Conservation (phyloP, 2,113 vertebrate genomes). For the Bombycilla garrulus region DNA sequence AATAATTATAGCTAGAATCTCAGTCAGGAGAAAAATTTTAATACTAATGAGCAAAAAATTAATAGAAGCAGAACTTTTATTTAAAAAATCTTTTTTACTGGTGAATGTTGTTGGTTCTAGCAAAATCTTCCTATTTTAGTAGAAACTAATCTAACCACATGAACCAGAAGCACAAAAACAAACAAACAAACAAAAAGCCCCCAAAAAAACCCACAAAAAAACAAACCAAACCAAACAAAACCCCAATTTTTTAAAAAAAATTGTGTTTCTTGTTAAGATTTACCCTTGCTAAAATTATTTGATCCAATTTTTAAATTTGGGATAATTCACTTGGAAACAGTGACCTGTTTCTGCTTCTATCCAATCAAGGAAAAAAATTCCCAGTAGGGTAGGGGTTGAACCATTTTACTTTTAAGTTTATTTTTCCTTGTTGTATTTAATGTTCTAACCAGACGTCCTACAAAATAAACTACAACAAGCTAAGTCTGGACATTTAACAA, state of each 20-base stretch:
- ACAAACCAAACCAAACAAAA: neutral
- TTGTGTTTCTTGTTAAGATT: neutral
- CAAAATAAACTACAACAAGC: constrained; percentile 66
- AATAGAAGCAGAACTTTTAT: neutral
- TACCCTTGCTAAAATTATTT: neutral
- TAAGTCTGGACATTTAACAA: constrained; percentile 68
- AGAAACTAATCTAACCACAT: neutral
- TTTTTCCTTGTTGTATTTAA: constrained; percentile 64
- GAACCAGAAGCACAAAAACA: neutral
- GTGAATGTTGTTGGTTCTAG: neutral
- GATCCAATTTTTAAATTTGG: neutral
- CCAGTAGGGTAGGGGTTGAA: constrained; percentile 34
- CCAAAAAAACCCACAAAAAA: neutral
- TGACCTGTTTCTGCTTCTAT: constrained; percentile 33
- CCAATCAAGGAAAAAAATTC: constrained; percentile 26
- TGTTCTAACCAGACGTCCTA: constrained; percentile 56
- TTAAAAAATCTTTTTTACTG: neutral
- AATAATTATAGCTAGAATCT: neutral
- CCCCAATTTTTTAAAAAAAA: neutral
- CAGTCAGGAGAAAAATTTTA: neutral
- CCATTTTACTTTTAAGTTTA: constrained; percentile 58
- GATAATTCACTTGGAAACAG: constrained; percentile 55
- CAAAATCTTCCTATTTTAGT: neutral
- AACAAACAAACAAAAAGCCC: no score
- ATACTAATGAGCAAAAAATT: neutral